Base-by-base conservation (phyloP, 2,888 invertebrate species). In the Diadromus collaris region DNA sequence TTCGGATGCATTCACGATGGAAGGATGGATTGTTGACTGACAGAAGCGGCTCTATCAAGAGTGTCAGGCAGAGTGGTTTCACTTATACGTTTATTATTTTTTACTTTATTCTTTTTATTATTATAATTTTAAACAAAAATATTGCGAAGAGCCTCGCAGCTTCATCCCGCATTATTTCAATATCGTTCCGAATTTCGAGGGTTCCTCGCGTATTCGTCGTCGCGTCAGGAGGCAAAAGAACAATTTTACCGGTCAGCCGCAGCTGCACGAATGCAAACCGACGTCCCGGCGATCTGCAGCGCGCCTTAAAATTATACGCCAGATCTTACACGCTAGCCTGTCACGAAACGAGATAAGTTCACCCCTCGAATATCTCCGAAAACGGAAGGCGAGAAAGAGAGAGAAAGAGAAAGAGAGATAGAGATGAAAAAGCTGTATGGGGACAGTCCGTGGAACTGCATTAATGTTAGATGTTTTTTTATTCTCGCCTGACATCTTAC, bases 201-300 rank as follows among this genome's bases (percentile, higher is more conserved):
- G 27, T 54, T 10, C 29, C 29, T 27, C 29, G 10, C 16, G 54
- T 24, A 51, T 51, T 54, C 27, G 54, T 29, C 27, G 54, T 27
- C 54, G 54, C 27, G 29, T 54, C 27, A 13, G 5, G 5, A 29
- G 29, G 29, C 27, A 24, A 27, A 54, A 27, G n/a, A 27, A 54
- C 6, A 54, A 54, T 29, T 29, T 29, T 7, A 27, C 54, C 27
- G 29, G 29, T 54, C 54, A 54, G 54, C 54, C 27, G 54, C 54
- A 54, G 54, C 54, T 54, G 54, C 27, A 54, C 24, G 24, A 54
- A 54, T 27, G 29, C 54, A 16, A 54, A 54, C 54, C 27, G 54
- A 27, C 54, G 54, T 54, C 27, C 27, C 54, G 54, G 29, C 54
- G 54, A 27, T 54, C 27, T n/a, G 54, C 27, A 16, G 54, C 54